These are phyloP conservation scores for Sebastes hopkinsi DNA, from an alignment of 2,797 vertebrate genomes.

Conservation along the genomic window DNA sequence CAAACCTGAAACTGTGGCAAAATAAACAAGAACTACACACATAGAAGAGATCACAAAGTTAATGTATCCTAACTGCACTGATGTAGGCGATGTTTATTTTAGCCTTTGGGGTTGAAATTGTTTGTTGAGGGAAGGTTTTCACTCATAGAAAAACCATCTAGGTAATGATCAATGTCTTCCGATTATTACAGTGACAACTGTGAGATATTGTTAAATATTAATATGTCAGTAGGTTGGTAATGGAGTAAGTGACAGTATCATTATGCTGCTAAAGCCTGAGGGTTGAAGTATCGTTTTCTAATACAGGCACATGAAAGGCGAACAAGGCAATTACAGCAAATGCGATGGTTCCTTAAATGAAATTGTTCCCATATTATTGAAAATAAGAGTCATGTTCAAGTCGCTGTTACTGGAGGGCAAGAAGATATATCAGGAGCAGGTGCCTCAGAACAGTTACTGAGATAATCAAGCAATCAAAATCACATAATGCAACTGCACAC, in stretches of 20 bases:
- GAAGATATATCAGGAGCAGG: neutral
- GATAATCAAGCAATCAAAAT: constrained; percentile 26
- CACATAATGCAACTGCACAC: neutral
- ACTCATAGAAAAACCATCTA: neutral
- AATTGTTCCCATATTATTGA: constrained; percentile 25
- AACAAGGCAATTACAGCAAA: constrained; percentile 8
- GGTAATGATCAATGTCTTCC: neutral
- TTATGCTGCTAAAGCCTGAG: constrained; percentile 5
- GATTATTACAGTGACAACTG: neutral
- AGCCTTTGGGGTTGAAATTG: neutral
- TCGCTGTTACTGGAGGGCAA: constrained; percentile 4
- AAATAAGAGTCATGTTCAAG: constrained; percentile 8
- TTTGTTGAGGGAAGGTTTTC: neutral
- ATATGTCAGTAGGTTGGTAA: constrained; percentile 6
- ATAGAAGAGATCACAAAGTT: neutral
- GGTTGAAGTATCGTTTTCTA: constrained; percentile 19
- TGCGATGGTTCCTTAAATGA: constrained; percentile 37
- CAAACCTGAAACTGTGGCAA: neutral
- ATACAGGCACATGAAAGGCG: constrained; percentile 14
- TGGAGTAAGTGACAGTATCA: constrained; percentile 6
- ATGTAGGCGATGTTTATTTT: neutral
- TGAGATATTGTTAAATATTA: constrained; percentile 15
- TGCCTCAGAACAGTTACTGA: constrained; percentile 10
- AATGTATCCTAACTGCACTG: neutral
- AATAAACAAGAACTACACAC: neutral